Evolutionary conservation across 2,888 invertebrate genomes (phyloP).

Genomic region (Bombyx huttoni): DNA sequence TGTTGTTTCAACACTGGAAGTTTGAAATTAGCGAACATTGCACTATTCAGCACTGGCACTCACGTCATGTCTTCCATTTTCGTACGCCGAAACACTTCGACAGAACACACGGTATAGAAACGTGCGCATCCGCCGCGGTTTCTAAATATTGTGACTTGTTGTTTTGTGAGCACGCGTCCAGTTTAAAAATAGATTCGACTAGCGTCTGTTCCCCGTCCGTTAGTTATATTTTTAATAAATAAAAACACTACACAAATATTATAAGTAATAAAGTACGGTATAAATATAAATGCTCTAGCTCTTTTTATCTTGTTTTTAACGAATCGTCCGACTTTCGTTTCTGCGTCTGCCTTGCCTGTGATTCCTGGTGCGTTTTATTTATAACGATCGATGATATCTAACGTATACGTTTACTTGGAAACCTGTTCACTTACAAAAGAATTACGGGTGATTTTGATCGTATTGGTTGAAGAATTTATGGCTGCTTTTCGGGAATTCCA

Average conservation of each 20-base stretch:
- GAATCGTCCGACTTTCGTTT: conserved; percentile 20
- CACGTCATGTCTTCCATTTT: conserved; percentile 12
- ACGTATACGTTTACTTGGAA: not conserved
- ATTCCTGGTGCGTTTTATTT: conserved; percentile 10
- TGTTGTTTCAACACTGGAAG: conserved; percentile 51
- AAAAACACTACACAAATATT: conserved; percentile 54
- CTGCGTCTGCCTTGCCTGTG: conserved; percentile 11
- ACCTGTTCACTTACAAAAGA: not conserved
- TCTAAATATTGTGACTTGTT: conserved; percentile 53
- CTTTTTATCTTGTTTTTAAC: conserved; percentile 44
- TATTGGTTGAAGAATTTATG: not conserved
- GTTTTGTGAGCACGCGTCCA: conserved; percentile 51
- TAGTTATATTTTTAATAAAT: conserved; percentile 41
- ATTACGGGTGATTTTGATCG: not conserved
- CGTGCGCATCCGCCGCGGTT: conserved; percentile 44
- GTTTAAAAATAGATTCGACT: conserved; percentile 50
- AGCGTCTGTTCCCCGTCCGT: conserved; percentile 52
- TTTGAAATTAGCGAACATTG: conserved; percentile 74
- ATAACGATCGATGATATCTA: conserved; percentile 8
- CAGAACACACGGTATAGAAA: conserved; percentile 17
- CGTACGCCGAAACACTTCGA: conserved; percentile 8
- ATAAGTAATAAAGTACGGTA: conserved; percentile 47
- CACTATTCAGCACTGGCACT: conserved; percentile 1
- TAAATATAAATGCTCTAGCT: conserved; percentile 26
- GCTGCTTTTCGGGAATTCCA: not conserved